Conservation (phyloP, 1,140 invertebrate genomes). For the Leptopilina clavipes region DNA sequence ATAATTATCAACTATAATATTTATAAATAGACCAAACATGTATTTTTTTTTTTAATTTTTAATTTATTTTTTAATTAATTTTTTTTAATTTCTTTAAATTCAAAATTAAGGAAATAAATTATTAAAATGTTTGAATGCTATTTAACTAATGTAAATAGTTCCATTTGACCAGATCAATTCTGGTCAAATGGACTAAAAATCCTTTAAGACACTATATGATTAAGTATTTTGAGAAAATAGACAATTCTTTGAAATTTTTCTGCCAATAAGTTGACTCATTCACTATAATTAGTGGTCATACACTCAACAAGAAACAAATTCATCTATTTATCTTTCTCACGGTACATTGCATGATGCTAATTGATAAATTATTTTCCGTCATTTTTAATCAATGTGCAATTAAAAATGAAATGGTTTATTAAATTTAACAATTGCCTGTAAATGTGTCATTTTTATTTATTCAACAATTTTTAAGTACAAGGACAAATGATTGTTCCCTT, state of each 20-base stretch:
- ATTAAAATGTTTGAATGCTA: too few species aligned
- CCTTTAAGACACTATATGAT: too few species aligned
- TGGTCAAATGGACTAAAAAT: too few species aligned
- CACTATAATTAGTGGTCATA: neutral
- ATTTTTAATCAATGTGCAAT: neutral
- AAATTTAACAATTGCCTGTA: neutral
- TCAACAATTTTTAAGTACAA: neutral
- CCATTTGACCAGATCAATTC: too few species aligned
- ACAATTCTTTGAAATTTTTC: too few species aligned
- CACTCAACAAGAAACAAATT: too few species aligned
- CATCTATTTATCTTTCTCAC: neutral
- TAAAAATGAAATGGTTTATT: neutral
- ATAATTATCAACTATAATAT: neutral
- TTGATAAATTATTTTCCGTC: neutral
- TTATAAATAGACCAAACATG: neutral
- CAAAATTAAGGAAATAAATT: too few species aligned
- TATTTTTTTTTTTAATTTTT: neutral
- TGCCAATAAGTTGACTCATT: neutral
- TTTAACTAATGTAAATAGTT: too few species aligned
- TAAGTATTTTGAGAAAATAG: too few species aligned
- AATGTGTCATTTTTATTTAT: neutral
- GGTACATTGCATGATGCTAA: constrained; percentile 1
- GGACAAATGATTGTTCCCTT: too few species aligned
- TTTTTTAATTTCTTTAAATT: too few species aligned
- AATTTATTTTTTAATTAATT: too few species aligned